Evolutionary conservation across 2,888 invertebrate species (phyloP).

Genomic region (Choreutis nemorana): DNA sequence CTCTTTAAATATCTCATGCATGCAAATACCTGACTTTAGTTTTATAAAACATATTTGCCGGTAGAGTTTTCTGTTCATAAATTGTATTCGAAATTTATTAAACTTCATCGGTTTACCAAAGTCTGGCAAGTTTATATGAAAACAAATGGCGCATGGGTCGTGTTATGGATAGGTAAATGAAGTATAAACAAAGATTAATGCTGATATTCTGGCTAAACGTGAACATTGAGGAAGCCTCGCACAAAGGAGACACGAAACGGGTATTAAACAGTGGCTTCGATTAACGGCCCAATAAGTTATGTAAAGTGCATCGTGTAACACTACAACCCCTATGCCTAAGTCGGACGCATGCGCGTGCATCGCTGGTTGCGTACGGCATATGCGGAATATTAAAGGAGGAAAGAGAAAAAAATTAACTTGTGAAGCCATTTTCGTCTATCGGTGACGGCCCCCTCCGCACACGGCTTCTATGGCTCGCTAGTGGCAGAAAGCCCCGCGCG

Average conservation of each 20-base stretch:
- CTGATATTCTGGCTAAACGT: constrained; percentile 26
- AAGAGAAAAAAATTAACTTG: constrained; percentile 67
- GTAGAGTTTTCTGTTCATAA: too few relatives aligned
- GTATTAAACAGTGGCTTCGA: constrained; percentile 61
- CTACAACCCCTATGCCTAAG: constrained; percentile 51
- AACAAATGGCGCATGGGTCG: too few relatives aligned
- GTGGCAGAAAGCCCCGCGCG: constrained; percentile 24
- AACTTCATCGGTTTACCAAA: too few relatives aligned
- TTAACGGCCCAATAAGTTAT: constrained; percentile 63
- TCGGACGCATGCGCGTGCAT: constrained; percentile 60
- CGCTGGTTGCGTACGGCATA: constrained; percentile 57
- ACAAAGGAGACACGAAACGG: constrained; percentile 57
- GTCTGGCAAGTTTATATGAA: too few relatives aligned
- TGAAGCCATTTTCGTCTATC: constrained; percentile 67
- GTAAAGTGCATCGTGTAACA: constrained; percentile 64
- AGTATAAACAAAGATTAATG: constrained; percentile 49
- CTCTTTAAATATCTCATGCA: too few relatives aligned
- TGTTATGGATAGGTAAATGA: constrained; percentile 27
- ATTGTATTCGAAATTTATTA: too few relatives aligned
- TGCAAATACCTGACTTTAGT: too few relatives aligned
- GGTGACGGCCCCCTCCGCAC: constrained; percentile 51
- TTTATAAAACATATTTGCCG: too few relatives aligned
- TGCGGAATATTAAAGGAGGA: constrained; percentile 67
- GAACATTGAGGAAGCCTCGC: constrained; percentile 39
- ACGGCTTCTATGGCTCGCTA: constrained; percentile 45